A percentile compares a stretch with the other conserved stretches of the same genome.
Conservation (phyloP, 2,888 invertebrate species). For the Nycteola revayana region DNA sequence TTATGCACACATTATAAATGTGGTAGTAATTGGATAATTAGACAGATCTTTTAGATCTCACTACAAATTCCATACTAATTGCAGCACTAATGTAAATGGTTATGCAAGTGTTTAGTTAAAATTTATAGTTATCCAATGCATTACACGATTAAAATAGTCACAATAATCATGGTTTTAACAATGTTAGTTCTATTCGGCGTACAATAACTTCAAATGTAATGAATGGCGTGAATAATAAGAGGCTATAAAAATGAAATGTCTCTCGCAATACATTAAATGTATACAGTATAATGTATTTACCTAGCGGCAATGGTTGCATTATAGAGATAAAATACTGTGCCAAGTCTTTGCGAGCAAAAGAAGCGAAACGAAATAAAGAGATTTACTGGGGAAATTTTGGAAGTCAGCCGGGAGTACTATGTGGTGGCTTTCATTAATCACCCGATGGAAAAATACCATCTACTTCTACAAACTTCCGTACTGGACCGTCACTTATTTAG, state of each 20-base stretch:
- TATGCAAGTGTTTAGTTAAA: too few species aligned
- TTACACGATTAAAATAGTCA: neutral
- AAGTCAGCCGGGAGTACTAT: slow-evolving; percentile 75
- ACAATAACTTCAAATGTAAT: slow-evolving; percentile 15
- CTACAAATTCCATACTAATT: too few species aligned
- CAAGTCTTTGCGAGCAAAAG: slow-evolving; percentile 76
- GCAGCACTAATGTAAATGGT: too few species aligned
- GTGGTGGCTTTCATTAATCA: slow-evolving; percentile 74
- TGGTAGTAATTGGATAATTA: too few species aligned
- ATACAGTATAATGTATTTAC: slow-evolving; percentile 55
- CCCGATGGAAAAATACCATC: slow-evolving; percentile 64
- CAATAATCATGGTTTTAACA: neutral
- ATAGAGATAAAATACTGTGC: slow-evolving; percentile 77
- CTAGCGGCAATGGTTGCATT: slow-evolving; percentile 72
- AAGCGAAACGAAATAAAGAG: slow-evolving; percentile 71
- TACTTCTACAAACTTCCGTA: slow-evolving; percentile 46
- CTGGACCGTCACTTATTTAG: slow-evolving; percentile 43
- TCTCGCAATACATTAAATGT: slow-evolving; percentile 40
- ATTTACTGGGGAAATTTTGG: slow-evolving; percentile 79
- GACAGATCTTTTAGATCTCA: too few species aligned
- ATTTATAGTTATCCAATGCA: neutral
- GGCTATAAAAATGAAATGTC: slow-evolving; percentile 35
- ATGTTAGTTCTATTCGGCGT: neutral
- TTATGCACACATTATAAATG: too few species aligned
- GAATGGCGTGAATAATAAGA: slow-evolving; percentile 26